Conservation (phyloP, 2,888 invertebrate genomes). For the Dexiosoma caninum region DNA sequence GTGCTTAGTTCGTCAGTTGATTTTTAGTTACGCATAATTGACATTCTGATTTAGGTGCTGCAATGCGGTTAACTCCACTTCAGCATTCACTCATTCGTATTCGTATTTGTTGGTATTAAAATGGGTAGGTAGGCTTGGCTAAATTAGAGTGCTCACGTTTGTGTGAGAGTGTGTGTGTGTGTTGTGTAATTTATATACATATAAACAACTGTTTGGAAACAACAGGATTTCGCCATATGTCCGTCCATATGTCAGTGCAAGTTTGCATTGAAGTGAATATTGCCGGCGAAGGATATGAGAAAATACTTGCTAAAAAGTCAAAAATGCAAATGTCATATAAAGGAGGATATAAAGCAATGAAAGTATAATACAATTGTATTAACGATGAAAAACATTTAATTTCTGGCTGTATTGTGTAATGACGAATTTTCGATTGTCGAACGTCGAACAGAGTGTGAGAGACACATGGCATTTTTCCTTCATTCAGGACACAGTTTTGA, state of each 20-base stretch:
- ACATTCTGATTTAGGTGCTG: constrained; percentile 60
- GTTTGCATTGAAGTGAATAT: background rate
- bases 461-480: no score
- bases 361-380: background rate
- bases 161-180: background rate
- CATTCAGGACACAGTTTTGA: no score
- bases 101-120: no score
- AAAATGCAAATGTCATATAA: background rate
- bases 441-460: no score
- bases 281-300: background rate
- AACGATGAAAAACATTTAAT: no score
- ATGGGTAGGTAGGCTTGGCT: no score
- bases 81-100: constrained; percentile 28
- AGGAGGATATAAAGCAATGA: background rate
- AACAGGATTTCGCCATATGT: background rate
- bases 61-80: constrained; percentile 60
- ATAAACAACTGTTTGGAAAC: constrained; percentile 39
- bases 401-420: no score
- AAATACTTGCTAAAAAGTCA: constrained; percentile 1
- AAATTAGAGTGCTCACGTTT: background rate
- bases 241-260: background rate
- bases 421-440: no score
- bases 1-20: constrained; percentile 10
- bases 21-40: constrained; percentile 58
- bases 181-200: constrained; percentile 25